Evolutionary conservation across 2,888 invertebrate species (phyloP).

Genomic region (Anorthoa munda): DNA sequence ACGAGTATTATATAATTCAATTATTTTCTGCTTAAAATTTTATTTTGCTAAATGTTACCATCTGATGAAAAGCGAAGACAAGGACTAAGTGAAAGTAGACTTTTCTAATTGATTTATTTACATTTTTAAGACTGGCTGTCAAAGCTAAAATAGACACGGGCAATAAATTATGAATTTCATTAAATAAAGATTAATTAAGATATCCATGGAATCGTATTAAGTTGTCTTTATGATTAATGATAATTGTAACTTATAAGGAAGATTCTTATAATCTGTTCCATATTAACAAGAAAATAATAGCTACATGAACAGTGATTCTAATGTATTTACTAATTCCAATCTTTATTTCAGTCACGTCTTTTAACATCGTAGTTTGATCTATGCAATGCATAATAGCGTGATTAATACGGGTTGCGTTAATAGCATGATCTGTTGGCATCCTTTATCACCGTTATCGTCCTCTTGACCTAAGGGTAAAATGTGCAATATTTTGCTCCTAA

Average conservation of each 20-base stretch:
- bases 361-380: neutral
- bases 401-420: neutral
- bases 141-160: neutral
- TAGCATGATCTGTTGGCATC: neutral
- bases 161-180: constrained; percentile 36
- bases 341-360: neutral
- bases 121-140: constrained; percentile 8
- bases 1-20: neutral
- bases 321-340: neutral
- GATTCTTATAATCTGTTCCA: constrained; percentile 11
- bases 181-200: constrained; percentile 22
- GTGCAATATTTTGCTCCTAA: too few relatives aligned
- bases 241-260: constrained; percentile 29
- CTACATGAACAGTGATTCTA: neutral
- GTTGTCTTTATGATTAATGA: constrained; percentile 26
- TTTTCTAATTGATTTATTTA: constrained; percentile 34
- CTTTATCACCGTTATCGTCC: neutral
- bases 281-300: constrained; percentile 19
- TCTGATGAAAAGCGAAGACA: constrained; percentile 8
- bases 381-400: neutral
- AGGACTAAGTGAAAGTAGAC: constrained; percentile 16
- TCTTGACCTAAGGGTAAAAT: too few relatives aligned
- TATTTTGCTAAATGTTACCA: neutral
- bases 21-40: neutral
- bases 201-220: constrained; percentile 13